Percentiles rank a stretch among this genome's conserved stretches.
These are phyloP conservation scores for Psephotus haematonotus DNA, from an alignment of 2,113 vertebrate genomes.

Conservation along the genomic window DNA sequence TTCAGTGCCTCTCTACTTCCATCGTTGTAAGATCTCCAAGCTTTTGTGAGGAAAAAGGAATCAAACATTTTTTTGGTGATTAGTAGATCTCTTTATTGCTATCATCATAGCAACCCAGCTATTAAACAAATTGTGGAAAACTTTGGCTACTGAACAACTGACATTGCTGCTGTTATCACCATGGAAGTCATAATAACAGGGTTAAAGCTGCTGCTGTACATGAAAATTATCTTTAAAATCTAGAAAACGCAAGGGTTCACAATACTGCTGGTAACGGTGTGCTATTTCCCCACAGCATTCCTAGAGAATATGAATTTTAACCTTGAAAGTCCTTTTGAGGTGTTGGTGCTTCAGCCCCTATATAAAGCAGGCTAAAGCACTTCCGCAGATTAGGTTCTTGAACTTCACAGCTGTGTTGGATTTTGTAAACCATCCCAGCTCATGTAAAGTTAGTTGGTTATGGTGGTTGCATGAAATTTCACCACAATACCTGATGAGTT, in stretches of 20 bases:
- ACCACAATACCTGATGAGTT: neutral
- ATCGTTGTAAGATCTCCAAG: constrained; percentile 88
- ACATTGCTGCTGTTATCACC: neutral
- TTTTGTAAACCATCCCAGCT: neutral
- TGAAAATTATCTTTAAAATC: neutral
- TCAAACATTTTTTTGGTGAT: neutral
- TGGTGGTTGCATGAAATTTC: neutral
- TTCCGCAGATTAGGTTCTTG: neutral
- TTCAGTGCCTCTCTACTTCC: constrained; percentile 85
- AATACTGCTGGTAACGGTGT: neutral
- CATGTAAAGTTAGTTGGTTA: neutral
- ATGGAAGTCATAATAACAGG: neutral
- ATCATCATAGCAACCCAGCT: neutral
- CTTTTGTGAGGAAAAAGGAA: constrained; percentile 78
- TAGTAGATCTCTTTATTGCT: neutral
- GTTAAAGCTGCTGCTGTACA: neutral
- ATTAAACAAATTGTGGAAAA: neutral
- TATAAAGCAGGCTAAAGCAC: neutral
- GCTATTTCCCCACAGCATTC: neutral
- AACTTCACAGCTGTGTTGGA: neutral
- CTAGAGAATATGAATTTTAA: neutral
- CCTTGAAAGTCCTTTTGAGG: neutral
- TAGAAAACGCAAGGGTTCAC: neutral
- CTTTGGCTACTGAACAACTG: neutral
- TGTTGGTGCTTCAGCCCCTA: neutral